Base-by-base conservation (phyloP, 2,888 invertebrate species). In the Platypus cylindrus region DNA sequence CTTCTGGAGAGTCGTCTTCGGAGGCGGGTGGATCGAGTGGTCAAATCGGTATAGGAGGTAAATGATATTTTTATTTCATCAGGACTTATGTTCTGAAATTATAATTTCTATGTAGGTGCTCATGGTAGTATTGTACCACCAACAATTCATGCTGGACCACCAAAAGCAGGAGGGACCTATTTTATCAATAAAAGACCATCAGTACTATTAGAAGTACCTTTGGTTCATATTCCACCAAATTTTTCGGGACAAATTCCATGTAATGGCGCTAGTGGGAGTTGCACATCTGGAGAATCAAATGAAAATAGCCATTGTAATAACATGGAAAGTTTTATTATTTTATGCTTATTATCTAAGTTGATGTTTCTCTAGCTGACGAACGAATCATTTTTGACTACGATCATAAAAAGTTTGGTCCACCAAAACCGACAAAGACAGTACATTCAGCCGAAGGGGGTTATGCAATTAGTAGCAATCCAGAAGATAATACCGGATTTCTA, bases 231-330 rank as follows among this genome's bases (percentile, higher is more conserved):
- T n/a, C 18, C 34, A n/a, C 37, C 36, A 30, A 42, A 30, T 25
- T 39, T 42, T 25, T 17, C 37, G 9, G 37, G 37, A 14, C 42
- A 42, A 39, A 30, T 39, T 17, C 42, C 42, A n/a, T 42, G 42
- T 29, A 16, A 23, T n/a, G 36, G 32, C 7, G n/a, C n/a, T n/a
- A n/a, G n/a, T n/a, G 33, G 27, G 17, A 32, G n/a, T 12, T 43
- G 43, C 26, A 36, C 35, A 14, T 25, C 28, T 9, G 23, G 18
- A 14, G 12, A 16, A 5, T 27, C 27, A 14, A 27, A 4, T 14
- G 14, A 27, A 13, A 16, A 16, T 27, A 27, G 8, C 7, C 12
- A 25, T 9, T 20, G 9, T 7, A 20, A 20, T n/a, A n/a, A n/a
- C n/a, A n/a, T n/a, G n/a, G n/a, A n/a, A n/a, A n/a, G n/a, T n/a